Evolutionary conservation across 2,113 vertebrate genomes (phyloP).

Genomic region (Gasterosteus aculeatus): DNA sequence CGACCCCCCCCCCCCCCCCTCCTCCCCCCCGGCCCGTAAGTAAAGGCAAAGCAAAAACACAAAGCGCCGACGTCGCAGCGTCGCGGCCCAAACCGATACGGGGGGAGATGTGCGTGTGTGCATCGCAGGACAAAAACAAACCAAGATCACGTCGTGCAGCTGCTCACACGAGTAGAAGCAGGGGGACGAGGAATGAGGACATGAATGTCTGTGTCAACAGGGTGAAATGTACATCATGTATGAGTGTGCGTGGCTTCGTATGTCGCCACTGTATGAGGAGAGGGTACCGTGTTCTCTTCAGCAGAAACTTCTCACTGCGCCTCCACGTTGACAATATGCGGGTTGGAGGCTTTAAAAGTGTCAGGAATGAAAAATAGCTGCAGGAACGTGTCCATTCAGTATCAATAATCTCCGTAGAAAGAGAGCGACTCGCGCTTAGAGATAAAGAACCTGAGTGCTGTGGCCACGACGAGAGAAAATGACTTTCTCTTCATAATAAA

Average conservation of each 20-base stretch:
- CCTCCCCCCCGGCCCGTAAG: slow-evolving; percentile 22
- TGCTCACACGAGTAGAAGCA: slow-evolving; percentile 82
- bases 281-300: slow-evolving; percentile 63
- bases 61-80: slow-evolving; percentile 66
- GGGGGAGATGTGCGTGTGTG: slow-evolving; percentile 79
- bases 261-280: slow-evolving; percentile 71
- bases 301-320: slow-evolving; percentile 23
- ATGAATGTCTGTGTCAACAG: slow-evolving; percentile 98
- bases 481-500: slow-evolving; percentile 51
- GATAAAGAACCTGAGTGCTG: slow-evolving; percentile 54
- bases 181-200: slow-evolving; percentile 82
- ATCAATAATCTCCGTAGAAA: slow-evolving; percentile 44
- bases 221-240: slow-evolving; percentile 79
- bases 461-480: slow-evolving; percentile 37
- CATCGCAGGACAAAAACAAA: slow-evolving; percentile 68
- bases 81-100: slow-evolving; percentile 74
- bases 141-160: slow-evolving; percentile 81
- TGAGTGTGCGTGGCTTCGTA: slow-evolving; percentile 75
- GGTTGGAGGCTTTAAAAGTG: slow-evolving; percentile 52
- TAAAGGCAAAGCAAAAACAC: slow-evolving; percentile 29
- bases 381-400: slow-evolving; percentile 41
- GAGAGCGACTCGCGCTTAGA: slow-evolving; percentile 30
- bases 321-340: slow-evolving; percentile 69
- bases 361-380: slow-evolving; percentile 5
- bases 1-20: slow-evolving; percentile 19